Percentiles rank a stretch among this genome's conserved stretches.
These are phyloP conservation scores for Corvus cornix DNA, from an alignment of 2,113 vertebrate species.

Conservation along the genomic window DNA sequence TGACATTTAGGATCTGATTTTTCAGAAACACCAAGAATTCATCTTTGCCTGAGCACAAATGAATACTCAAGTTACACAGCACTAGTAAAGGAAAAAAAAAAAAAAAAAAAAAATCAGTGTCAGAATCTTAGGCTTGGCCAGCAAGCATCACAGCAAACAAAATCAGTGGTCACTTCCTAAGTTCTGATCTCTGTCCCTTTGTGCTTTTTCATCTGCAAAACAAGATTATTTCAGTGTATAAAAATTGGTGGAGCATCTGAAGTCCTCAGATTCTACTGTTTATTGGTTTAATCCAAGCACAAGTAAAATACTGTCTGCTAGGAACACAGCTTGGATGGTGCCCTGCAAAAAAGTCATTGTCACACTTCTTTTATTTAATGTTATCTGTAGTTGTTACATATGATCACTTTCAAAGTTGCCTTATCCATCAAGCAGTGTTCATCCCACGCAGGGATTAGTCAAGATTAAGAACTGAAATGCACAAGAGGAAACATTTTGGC, in stretches of 20 bases:
- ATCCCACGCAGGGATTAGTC: background rate
- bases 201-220: constrained; percentile 41
- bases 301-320: constrained; percentile 1
- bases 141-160: constrained; percentile 37
- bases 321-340: background rate
- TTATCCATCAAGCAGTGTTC: background rate
- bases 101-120: background rate
- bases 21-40: background rate
- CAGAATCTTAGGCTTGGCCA: background rate
- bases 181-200: constrained; percentile 29
- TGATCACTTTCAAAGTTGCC: background rate
- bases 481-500: background rate
- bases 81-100: background rate
- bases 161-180: constrained; percentile 43
- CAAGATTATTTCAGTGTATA: constrained; percentile 23
- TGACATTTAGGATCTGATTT: background rate
- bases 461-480: background rate
- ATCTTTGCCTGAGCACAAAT: background rate
- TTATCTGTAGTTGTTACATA: background rate
- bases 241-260: constrained; percentile 6
- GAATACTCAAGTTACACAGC: background rate
- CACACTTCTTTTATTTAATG: background rate
- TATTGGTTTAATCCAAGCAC: constrained; percentile 36
- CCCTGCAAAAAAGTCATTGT: background rate
- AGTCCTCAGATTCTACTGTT: constrained; percentile 36